Evolutionary conservation across 2,113 vertebrate genomes (phyloP).

Genomic region (Megaceryle torquata): DNA sequence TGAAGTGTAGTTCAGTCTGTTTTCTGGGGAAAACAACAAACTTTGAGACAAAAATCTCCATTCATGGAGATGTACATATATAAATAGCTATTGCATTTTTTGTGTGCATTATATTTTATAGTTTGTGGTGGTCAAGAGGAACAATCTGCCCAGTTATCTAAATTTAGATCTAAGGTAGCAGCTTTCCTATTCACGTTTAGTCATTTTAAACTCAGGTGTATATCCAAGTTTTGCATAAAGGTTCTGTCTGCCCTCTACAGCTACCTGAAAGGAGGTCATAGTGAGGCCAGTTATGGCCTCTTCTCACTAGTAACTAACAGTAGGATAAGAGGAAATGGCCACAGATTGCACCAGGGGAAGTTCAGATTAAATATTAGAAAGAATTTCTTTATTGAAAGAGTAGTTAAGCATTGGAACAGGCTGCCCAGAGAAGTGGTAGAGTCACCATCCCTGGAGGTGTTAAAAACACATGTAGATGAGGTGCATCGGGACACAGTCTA

Average conservation of each 20-base stretch:
- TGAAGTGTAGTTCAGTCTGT: neutral
- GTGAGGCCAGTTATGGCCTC: too few relatives aligned
- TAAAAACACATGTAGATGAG: too few relatives aligned
- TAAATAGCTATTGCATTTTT: neutral
- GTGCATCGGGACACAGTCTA: too few relatives aligned
- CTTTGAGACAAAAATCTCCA: neutral
- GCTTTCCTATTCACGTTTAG: neutral
- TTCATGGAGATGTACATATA: neutral
- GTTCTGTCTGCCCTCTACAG: neutral
- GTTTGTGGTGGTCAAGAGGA: neutral
- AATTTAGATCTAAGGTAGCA: neutral
- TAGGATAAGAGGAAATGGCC: too few relatives aligned
- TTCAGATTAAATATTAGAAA: too few relatives aligned
- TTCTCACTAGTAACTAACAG: too few relatives aligned
- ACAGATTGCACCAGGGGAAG: too few relatives aligned
- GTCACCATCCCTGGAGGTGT: too few relatives aligned
- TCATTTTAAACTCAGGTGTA: neutral
- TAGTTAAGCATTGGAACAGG: too few relatives aligned
- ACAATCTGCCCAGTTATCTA: neutral
- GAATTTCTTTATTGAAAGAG: too few relatives aligned
- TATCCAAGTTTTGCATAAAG: neutral
- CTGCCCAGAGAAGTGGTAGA: too few relatives aligned
- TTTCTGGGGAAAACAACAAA: neutral
- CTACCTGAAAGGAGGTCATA: too few relatives aligned
- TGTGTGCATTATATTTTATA: neutral